These are phyloP conservation scores for Mellilla xanthometata DNA, from an alignment of 2,888 invertebrate genomes.

Conservation along the genomic window DNA sequence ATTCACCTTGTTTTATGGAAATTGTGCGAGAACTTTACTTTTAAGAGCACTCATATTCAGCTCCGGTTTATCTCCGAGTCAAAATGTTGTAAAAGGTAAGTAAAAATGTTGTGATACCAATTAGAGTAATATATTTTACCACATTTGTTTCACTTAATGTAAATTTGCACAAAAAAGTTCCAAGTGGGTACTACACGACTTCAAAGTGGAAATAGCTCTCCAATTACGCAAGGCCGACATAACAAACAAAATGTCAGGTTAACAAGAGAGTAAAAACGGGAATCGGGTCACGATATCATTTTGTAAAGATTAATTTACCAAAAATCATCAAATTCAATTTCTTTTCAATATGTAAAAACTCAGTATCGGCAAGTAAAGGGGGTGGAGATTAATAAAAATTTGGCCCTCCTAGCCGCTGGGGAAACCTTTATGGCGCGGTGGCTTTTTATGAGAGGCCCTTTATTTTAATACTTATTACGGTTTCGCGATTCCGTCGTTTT, in stretches of 20 bases:
- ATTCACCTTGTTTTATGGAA: conserved; percentile 50
- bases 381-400: conserved; percentile 75
- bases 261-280: conserved; percentile 24
- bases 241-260: conserved; percentile 29
- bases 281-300: conserved; percentile 27
- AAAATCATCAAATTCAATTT: conserved; percentile 59
- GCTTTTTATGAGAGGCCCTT: conserved; percentile 71
- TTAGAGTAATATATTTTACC: no score
- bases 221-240: conserved; percentile 21
- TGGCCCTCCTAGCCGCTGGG: conserved; percentile 60
- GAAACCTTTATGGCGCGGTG: conserved; percentile 72
- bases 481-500: conserved; percentile 67
- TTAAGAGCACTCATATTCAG: conserved; percentile 29
- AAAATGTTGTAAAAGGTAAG: conserved; percentile 13
- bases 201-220: conserved; percentile 20
- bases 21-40: conserved; percentile 40
- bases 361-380: conserved; percentile 52
- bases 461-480: conserved; percentile 73
- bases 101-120: conserved; percentile 15
- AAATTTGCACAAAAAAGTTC: no score
- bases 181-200: conserved; percentile 2
- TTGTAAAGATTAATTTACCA: conserved; percentile 34
- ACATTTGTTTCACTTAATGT: no score
- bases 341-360: conserved; percentile 63
- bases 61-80: conserved; percentile 15